Base-by-base conservation (phyloP, 1,140 invertebrate genomes). In the Trypoxylus dichotomus region DNA sequence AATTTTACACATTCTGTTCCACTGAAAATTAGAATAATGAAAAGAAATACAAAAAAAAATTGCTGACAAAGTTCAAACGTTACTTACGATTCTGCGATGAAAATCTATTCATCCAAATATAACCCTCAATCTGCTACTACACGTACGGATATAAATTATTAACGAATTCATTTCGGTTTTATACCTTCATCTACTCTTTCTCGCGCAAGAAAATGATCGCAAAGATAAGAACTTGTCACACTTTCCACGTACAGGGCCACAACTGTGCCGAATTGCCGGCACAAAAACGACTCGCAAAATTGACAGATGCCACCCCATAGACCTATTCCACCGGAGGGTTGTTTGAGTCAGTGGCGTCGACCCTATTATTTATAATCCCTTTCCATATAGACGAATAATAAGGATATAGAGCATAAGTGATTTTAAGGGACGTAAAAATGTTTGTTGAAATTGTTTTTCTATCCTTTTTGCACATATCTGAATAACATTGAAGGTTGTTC, bases 291-390 rank as follows among this genome's bases (percentile, higher is more conserved):
- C 77, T 71, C 77, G 82, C 82, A 85, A 85, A 85, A 82, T 84
- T 85, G 85, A 86, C 85, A 86, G 85, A 86, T 86, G 85, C 83
- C 83, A 84, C 84, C 85, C 83, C 80, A 82, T 80, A 74, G 29
- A 37, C 29, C 29, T 74, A 74, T 42, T 74, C 72, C 41, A 3
- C 29, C 41, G 11, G 72, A 74, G 72, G 72, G 72, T 74, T 37
- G 29, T 41, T 74, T 29, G 27, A 68, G 27, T n/a, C 72, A 74
- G 72, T 37, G 37, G 72, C 72, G 72, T 29, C 72, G 60, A 68
- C 60, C 60, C 24, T 68, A 29, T 25, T 68, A 68, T 68, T 68
- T 68, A 29, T 68, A 68, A 68, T 68, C 21, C 27, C 60, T 68
- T 13, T 68, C 47, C 47, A 54, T 27, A 68, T 27, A 68, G 19